These are phyloP conservation scores for Candoia aspera DNA, from an alignment of 2,113 vertebrate genomes.

Conservation along the genomic window DNA sequence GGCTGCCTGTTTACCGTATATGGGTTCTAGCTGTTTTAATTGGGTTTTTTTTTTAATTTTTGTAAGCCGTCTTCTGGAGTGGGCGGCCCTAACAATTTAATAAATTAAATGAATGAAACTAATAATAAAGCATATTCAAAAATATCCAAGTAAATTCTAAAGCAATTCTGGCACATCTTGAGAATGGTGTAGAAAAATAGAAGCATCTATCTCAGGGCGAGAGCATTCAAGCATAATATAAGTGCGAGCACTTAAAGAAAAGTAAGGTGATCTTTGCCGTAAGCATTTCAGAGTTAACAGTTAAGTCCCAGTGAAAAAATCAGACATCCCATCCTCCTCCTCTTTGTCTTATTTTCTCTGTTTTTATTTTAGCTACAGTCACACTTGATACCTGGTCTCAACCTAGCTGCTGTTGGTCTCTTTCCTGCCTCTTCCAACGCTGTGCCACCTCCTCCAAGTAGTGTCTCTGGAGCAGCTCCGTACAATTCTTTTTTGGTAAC, in stretches of 20 bases:
- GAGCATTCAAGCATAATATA: not conserved
- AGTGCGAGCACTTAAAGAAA: not conserved
- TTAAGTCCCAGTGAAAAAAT: not conserved
- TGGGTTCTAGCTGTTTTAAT: not conserved
- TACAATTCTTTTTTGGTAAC: constrained; percentile 90
- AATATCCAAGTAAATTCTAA: not conserved
- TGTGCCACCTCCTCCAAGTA: constrained; percentile 84
- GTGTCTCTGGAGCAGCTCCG: constrained; percentile 77
- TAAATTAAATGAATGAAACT: not conserved
- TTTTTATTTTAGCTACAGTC: constrained; percentile 81
- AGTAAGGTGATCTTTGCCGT: not conserved
- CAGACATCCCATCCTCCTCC: not conserved
- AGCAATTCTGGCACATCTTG: not conserved
- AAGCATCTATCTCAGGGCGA: not conserved
- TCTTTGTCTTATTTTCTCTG: not conserved
- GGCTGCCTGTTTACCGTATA: too few species aligned
- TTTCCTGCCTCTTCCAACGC: constrained; percentile 88
- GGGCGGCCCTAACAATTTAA: not conserved
- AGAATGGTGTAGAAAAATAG: not conserved
- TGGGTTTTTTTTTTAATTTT: not conserved
- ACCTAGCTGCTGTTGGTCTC: constrained; percentile 89
- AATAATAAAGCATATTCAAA: not conserved
- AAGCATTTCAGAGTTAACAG: not conserved
- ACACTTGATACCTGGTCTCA: constrained; percentile 93
- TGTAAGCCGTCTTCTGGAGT: not conserved